Evolutionary conservation across 2,113 vertebrate genomes (phyloP).

Genomic region (Castor canadensis): DNA sequence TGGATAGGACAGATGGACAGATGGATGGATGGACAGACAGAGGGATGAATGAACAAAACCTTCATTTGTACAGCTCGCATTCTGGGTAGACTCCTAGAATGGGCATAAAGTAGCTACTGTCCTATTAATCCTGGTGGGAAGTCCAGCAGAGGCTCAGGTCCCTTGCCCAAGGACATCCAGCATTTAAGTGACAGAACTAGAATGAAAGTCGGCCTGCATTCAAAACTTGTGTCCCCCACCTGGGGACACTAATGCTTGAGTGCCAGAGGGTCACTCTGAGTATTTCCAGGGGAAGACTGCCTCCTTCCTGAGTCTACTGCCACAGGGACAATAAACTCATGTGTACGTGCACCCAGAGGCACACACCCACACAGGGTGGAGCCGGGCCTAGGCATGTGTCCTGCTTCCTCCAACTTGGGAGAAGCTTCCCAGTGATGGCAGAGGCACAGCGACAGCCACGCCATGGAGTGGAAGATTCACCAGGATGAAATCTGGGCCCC

Average conservation of each 20-base stretch:
- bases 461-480: neutral
- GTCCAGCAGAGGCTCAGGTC: neutral
- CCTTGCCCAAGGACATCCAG: neutral
- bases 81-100: too few species aligned
- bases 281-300: neutral
- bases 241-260: conserved; percentile 20
- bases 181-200: neutral
- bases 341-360: conserved; percentile 44
- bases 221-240: neutral
- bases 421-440: neutral
- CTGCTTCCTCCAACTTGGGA: neutral
- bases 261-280: neutral
- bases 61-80: too few species aligned
- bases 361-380: neutral
- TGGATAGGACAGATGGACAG: too few species aligned
- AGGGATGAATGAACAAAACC: too few species aligned
- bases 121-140: neutral
- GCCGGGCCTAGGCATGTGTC: neutral
- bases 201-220: neutral
- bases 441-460: accelerated
- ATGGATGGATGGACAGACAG: too few species aligned
- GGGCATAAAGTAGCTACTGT: too few species aligned
- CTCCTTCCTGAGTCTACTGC: conserved; percentile 21
- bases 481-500: neutral
- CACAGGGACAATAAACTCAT: neutral